Conservation (phyloP, 1,140 invertebrate species). For the Drosophila nebulosa region DNA sequence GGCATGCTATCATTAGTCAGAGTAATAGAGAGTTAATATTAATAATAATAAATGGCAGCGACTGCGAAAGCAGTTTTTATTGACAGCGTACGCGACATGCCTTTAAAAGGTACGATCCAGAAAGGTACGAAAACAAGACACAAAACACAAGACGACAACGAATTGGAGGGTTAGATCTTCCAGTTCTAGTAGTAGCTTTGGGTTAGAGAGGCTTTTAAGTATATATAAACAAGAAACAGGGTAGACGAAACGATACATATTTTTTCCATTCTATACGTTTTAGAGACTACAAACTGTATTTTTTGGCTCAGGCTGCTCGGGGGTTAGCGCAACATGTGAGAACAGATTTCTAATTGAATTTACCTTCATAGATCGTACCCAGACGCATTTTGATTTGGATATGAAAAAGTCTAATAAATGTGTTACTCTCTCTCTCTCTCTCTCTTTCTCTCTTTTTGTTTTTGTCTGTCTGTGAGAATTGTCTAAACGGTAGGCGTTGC, state of each 20-base stretch:
- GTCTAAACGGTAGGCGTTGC: constrained; percentile 42
- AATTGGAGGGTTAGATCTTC: constrained; percentile 48
- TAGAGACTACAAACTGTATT: constrained; percentile 68
- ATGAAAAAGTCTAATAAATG: constrained; percentile 34
- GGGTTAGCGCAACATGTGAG: constrained; percentile 72
- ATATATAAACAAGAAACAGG: constrained; percentile 20
- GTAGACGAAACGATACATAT: constrained; percentile 41
- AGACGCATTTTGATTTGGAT: constrained; percentile 47
- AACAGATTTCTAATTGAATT: constrained; percentile 63
- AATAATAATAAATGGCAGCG: constrained; percentile 11
- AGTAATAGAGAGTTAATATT: constrained; percentile 56
- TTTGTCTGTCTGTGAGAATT: constrained; percentile 16
- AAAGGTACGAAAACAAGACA: constrained; percentile 60
- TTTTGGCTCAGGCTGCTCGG: constrained; percentile 57
- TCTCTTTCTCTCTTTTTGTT: constrained; percentile 34
- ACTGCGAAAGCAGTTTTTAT: constrained; percentile 4
- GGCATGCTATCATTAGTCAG: constrained; percentile 65
- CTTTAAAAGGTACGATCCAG: constrained; percentile 80
- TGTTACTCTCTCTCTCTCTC: constrained; percentile 1
- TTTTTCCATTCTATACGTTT: constrained; percentile 33
- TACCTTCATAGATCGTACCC: constrained; percentile 81
- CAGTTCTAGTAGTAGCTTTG: constrained; percentile 3
- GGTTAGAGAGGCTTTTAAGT: constrained; percentile 33
- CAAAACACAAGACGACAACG: constrained; percentile 34
- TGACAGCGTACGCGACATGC: constrained; percentile 33